Base-by-base conservation (phyloP, 2,888 invertebrate species). In the Hermodice carunculata region DNA sequence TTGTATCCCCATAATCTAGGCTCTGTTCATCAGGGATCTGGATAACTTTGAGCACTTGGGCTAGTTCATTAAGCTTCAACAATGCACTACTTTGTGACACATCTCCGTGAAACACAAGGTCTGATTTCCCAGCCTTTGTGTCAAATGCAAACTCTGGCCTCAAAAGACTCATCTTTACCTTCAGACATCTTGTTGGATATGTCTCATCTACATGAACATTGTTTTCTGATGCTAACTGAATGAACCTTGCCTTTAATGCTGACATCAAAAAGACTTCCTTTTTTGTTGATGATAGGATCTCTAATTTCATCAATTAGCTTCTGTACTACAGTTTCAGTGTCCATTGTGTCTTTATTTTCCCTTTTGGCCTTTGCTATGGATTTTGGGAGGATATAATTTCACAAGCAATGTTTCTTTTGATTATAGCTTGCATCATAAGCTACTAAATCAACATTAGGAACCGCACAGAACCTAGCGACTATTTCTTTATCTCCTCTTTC, bases 351-450 rank as follows among this genome's bases (percentile, higher is more conserved):
- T n/a, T n/a, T n/a, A n/a, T n/a, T n/a, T n/a, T n/a, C n/a, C n/a
- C n/a, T n/a, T n/a, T n/a, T n/a, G n/a, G n/a, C n/a, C n/a, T n/a
- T n/a, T n/a, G n/a, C n/a, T n/a, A n/a, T 11, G 19, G 22, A 31
- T 8, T 54, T 31, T 17, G 32, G 37, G 24, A 22, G 17, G 24
- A 37, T 54, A 24, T 40, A 54, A 54, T 54, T 19, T 19, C 14
- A 24, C 37, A 54, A 26, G 24, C 42, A 54, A 54, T 28, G 22
- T 26, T 54, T 54, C 54, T 40, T 54, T 22, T 37, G 37, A 42
- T 54, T 37, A 40, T 54, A 54, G 6, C 54, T 3, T 34, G 54
- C 54, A 11, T 54, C 42, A 4, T 22, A 37, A 22, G 42, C 37
- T 19, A 42, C 42, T 19, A 54, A 28, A 37, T 54, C 54, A 24